phyloP scores from a whole-genome alignment of 2,888 invertebrate species.

The Amphipoea lucens region DNA sequence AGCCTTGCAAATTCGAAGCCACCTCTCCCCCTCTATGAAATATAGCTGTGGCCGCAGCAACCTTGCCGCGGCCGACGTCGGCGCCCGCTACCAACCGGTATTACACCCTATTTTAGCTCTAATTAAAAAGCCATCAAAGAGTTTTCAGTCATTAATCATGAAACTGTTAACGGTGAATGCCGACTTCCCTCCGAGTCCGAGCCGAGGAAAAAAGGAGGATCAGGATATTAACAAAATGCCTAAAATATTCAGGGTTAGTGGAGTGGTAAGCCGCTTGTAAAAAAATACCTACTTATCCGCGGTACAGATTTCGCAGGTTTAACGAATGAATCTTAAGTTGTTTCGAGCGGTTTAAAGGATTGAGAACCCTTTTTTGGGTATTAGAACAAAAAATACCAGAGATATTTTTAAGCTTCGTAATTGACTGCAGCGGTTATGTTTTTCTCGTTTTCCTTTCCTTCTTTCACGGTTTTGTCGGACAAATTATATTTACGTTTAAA shows the following conservation, averaged over 20 bases:
- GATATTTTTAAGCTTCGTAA: constrained; percentile 87
- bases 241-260: constrained; percentile 88
- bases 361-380: constrained; percentile 83
- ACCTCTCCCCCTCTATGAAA: constrained; percentile 86
- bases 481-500: constrained; percentile 83
- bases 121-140: constrained; percentile 91
- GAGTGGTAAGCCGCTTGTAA: constrained; percentile 84
- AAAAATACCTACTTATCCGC: constrained; percentile 79
- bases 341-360: constrained; percentile 86
- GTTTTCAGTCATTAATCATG: constrained; percentile 91
- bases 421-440: constrained; percentile 83
- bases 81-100: constrained; percentile 77
- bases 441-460: constrained; percentile 75
- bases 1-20: constrained; percentile 89
- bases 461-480: constrained; percentile 72
- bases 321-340: constrained; percentile 86
- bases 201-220: constrained; percentile 84
- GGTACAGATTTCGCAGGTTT: constrained; percentile 83
- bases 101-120: constrained; percentile 90
- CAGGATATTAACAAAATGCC: constrained; percentile 88
- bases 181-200: constrained; percentile 84
- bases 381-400: constrained; percentile 81
- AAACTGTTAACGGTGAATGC: constrained; percentile 90
- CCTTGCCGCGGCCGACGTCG: constrained; percentile 77
- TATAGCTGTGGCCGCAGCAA: constrained; percentile 87